phyloP scores from a whole-genome alignment of 2,113 vertebrate genomes.

The Propithecus coquereli region DNA sequence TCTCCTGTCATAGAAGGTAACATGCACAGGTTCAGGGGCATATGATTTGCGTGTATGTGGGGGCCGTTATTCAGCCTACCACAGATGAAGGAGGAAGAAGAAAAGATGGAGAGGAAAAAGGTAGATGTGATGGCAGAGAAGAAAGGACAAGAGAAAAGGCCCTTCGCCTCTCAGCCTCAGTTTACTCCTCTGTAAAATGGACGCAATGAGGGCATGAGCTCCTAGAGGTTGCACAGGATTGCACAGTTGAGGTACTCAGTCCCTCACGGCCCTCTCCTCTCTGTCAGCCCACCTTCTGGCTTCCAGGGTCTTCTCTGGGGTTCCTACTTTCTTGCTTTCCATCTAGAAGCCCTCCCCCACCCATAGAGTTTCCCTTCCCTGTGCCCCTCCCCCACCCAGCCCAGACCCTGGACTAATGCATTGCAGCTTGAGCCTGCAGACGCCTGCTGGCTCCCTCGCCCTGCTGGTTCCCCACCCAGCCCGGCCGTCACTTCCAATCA shows the following conservation, averaged over 20 bases:
- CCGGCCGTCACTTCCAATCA: slow-evolving; percentile 65
- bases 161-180: not conserved
- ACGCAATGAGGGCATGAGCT: not conserved
- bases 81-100: not conserved
- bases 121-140: too few species aligned
- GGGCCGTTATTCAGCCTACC: not conserved
- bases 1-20: not conserved
- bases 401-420: not conserved
- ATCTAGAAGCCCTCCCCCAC: not conserved
- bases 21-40: not conserved
- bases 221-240: not conserved
- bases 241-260: accelerated
- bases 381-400: not conserved
- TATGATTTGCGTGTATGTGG: not conserved
- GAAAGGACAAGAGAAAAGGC: not conserved
- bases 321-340: not conserved
- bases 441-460: slow-evolving; percentile 56
- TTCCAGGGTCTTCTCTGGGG: not conserved
- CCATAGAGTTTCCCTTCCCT: not conserved
- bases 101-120: not conserved
- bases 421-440: slow-evolving; percentile 53
- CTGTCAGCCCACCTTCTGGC: not conserved
- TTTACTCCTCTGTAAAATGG: not conserved
- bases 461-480: slow-evolving; percentile 40
- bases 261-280: not conserved